Evolutionary conservation across 2,113 vertebrate species (phyloP), one percentile per base, ranked within the genome.

Genomic region (Lamprotornis superbus): DNA sequence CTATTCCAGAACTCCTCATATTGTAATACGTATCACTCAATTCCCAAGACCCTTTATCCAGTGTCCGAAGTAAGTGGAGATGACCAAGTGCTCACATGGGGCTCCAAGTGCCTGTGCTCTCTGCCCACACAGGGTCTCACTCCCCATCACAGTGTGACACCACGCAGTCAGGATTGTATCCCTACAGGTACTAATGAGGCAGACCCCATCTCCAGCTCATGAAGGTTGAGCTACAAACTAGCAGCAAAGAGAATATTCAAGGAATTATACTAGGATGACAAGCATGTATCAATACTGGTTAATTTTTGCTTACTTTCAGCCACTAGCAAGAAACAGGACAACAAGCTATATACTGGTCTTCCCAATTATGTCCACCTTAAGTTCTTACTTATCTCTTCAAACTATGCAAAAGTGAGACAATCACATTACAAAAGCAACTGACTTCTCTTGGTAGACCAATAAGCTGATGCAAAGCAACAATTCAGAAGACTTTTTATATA

Each of bases 21-120:
- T 17, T 25, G n/a, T 21, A 46, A 37, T 10, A 37, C 3, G 1
- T 50, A 50, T 23, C 17, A 42, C 15, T 71, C 31, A 31, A 0
- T 50, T 83, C 10, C 35, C 25, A 55, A 42, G 15, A 17, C 31
- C 37, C 19, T 28, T 19, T 42, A 68, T 10, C 24, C 11, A 1
- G 11, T 0, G 1, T 25, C 30, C 30, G 44, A 73, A 16, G 12
- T 15, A 35, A 87, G 16, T 2, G 25, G 19, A 76, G 21, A 47
- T 23, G 6, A 46, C 18, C 12, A 44, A 74, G 8, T 0, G 0
- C 18, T 52, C 7, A 4, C 10, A 9, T 0, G 1, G 3, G 33
- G 18, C 40, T 74, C 24, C 50, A 20, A 5, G 13, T 33, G 37
- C 28, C 52, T n/a, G 12, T 8, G 33, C 35, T 69, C 18, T 31